Evolutionary conservation across 2,797 vertebrate species (phyloP), one percentile per base, ranked within the genome.

Genomic region (Cichlasoma orientale): DNA sequence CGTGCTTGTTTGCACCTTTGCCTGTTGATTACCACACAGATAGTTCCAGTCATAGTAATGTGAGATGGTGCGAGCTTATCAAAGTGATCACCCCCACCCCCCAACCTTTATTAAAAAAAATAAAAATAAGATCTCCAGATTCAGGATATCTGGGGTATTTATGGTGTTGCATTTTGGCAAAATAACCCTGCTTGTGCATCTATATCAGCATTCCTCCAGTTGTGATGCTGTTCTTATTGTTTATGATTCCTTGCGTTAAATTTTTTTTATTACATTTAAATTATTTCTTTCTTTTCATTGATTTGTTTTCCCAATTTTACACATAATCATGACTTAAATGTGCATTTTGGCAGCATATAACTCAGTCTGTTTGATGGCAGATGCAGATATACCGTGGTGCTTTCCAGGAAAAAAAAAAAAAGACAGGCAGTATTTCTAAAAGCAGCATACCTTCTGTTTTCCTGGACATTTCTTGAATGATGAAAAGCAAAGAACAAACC

Each of bases 341-440:
- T 68, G 41, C 25, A 68, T 68, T 50, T 29, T 50, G 41, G 63
- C 63, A 75, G 47, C 69, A 61, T 54, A 11, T 68, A 25, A n/a
- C 63, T 73, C 16, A 4, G 10, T 75, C 50, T 80, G 13, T 19
- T 75, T 58, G 78, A 89, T 86, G 63, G n/a, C 33, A 85, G 74
- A 84, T 73, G 69, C 87, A 88, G 75, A 81, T 66, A 68, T 73
- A 19, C 53, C 2, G 57, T 29, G 4, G 52, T 4, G 54, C 76
- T 87, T 70, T 87, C 84, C 83, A 88, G 63, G 82, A 82, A 63
- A 44, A 63, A 44, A 41, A 76, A 88, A 82, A 83, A 76, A 74
- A 63, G 70, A 50, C 2, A 7, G 27, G 11, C 16, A n/a, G 7
- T 27, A 47, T 77, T 54, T 83, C 56, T 69, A 9, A 56, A 6